Percentiles rank a stretch among this genome's conserved stretches.
These are phyloP conservation scores for Frankliniella intonsa DNA, from an alignment of 2,888 invertebrate genomes.

Conservation along the genomic window DNA sequence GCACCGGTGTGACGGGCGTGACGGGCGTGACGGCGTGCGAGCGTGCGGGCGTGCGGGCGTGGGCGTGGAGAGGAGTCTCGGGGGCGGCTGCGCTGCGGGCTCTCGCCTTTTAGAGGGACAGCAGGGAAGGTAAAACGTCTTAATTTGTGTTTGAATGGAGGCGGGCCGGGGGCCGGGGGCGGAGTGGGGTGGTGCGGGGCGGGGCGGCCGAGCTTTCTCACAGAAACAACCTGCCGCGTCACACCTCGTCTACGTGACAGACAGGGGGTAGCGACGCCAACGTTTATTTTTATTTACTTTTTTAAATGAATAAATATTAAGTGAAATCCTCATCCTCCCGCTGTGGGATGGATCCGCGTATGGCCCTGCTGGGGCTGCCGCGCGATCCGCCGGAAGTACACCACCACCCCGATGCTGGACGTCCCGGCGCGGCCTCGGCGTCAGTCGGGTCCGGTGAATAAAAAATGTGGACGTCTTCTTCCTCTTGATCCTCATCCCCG, in stretches of 20 bases:
- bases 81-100: too few species aligned
- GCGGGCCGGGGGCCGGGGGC: neutral
- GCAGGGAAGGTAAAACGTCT: neutral
- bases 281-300: neutral
- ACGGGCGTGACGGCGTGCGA: too few species aligned
- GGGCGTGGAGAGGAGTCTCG: neutral
- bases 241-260: neutral
- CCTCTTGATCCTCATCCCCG: too few species aligned
- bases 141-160: constrained; percentile 16
- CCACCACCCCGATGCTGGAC: neutral
- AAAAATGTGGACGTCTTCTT: too few species aligned
- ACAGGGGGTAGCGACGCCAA: neutral
- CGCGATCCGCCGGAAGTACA: too few species aligned
- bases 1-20: too few species aligned
- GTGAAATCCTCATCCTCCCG: too few species aligned
- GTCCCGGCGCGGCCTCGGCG: neutral
- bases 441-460: too few species aligned
- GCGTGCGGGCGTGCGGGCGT: neutral
- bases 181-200: neutral
- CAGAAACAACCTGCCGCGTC: neutral
- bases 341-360: too few species aligned
- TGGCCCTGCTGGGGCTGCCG: neutral
- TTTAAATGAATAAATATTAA: neutral
- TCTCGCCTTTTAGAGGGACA: too few species aligned
- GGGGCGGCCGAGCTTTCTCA: neutral